Conservation (phyloP, 2,888 invertebrate genomes). For the Xylophagus ater region DNA sequence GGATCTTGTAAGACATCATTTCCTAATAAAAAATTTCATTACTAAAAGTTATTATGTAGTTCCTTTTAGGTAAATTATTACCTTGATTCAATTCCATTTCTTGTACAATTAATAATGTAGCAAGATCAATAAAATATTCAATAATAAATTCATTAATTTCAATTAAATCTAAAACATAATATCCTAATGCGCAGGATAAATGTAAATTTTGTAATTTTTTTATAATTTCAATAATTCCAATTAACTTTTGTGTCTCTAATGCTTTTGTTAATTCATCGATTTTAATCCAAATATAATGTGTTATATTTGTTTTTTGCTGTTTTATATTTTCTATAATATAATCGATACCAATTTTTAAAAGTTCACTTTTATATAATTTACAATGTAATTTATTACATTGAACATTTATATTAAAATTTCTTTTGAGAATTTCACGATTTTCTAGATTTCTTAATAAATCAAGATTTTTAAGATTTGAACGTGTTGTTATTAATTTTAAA, state of each 20-base stretch:
- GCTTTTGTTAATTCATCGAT: slow-evolving; percentile 27
- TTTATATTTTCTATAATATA: slow-evolving; percentile 20
- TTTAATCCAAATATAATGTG: slow-evolving; percentile 26
- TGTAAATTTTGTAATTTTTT: slow-evolving; percentile 28
- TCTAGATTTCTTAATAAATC: slow-evolving; percentile 25
- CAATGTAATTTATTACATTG: slow-evolving; percentile 22
- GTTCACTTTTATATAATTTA: slow-evolving; percentile 19
- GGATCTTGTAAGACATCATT: slow-evolving; percentile 22
- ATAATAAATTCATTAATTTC: slow-evolving; percentile 26
- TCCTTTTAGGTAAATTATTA: slow-evolving; percentile 14
- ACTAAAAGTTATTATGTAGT: not conserved
- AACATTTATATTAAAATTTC: slow-evolving; percentile 25
- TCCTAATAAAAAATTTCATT: not conserved
- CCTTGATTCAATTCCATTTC: slow-evolving; percentile 24
- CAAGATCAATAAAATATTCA: slow-evolving; percentile 28
- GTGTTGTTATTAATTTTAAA: slow-evolving; percentile 26
- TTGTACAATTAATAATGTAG: slow-evolving; percentile 29
- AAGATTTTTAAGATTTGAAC: slow-evolving; percentile 19
- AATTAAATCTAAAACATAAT: slow-evolving; percentile 26
- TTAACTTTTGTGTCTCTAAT: slow-evolving; percentile 25
- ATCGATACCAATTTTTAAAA: slow-evolving; percentile 27
- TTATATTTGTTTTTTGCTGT: slow-evolving; percentile 22
- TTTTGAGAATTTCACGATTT: slow-evolving; percentile 24
- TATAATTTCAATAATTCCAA: slow-evolving; percentile 26
- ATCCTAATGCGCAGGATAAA: slow-evolving; percentile 31